Evolutionary conservation across 1,140 invertebrate genomes (phyloP), one percentile per base, ranked within the genome.

Genomic region (Drosophila arawakana): DNA sequence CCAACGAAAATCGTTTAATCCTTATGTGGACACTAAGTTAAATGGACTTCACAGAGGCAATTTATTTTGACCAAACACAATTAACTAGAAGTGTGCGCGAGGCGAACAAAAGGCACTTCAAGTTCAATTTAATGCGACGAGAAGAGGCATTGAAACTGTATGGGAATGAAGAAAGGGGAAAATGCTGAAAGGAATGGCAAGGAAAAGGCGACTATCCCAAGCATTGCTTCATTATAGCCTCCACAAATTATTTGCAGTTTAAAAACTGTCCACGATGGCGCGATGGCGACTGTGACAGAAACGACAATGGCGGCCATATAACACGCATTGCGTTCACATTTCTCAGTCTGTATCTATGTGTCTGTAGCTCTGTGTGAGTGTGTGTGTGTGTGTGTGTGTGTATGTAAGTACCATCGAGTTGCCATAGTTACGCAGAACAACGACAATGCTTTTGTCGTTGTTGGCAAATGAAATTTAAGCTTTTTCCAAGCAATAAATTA

Each of bases 401-500:
- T 54, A 37, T 62, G 66, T 70, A 70, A 74, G 58, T 70, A 62
- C 46, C 50, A 63, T 39, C 58, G 52, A 70, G 55, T 71, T 71
- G 76, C 62, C 60, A 73, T 83, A 79, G 80, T 83, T 83, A 82
- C 80, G 73, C 73, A 65, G 63, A 73, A 74, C 55, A 55, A 67
- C 50, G 74, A 81, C 73, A 85, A 88, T 74, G 80, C 62, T 55
- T 80, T 80, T 88, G 83, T 80, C 83, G 80, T 80, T 70, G 85
- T 74, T 91, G 78, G 72, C 85, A 89, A 89, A 89, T 89, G 85
- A 89, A 89, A 89, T 89, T 89, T 91, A 90, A 89, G 86, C 85
- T 89, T 89, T 88, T 89, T 89, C 85, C 85, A 77, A 79, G 85
- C 85, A 86, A 89, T 89, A 89, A 89, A 89, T 89, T 89, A 89